Percentiles rank a stretch among this genome's conserved stretches.
Conservation (phyloP, 2,888 invertebrate species). For the Trissoscelio sp. region DNA sequence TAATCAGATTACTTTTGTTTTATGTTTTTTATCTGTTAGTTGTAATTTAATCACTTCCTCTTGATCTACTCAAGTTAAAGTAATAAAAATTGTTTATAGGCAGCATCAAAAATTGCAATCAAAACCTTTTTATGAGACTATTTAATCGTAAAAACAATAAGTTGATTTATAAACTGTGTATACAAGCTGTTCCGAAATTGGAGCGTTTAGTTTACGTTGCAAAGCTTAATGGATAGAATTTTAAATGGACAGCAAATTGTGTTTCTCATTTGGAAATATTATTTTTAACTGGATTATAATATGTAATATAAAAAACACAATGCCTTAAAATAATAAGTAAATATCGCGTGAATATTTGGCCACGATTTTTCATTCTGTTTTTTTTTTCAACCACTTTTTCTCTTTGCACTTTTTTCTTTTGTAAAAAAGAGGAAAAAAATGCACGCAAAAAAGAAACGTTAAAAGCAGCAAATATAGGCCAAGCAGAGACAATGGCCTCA, state of each 20-base stretch:
- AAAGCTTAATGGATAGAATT: too few relatives aligned
- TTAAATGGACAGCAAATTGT: too few relatives aligned
- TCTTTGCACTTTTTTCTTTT: slow-evolving; percentile 5
- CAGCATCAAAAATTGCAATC: not conserved
- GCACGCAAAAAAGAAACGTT: slow-evolving; percentile 7
- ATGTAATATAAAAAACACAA: too few relatives aligned
- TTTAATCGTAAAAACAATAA: slow-evolving; percentile 3
- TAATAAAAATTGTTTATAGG: slow-evolving; percentile 3
- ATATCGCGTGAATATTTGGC: slow-evolving; percentile 20
- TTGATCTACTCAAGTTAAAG: too few relatives aligned
- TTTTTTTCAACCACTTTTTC: slow-evolving; percentile 12
- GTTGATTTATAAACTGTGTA: slow-evolving; percentile 14
- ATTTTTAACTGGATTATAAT: too few relatives aligned
- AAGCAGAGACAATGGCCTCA: slow-evolving; percentile 47
- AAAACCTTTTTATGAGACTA: not conserved
- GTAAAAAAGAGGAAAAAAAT: slow-evolving; percentile 12
- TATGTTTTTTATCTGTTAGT: too few relatives aligned
- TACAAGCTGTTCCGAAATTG: too few relatives aligned
- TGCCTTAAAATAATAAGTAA: slow-evolving; percentile 17
- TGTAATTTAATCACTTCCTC: too few relatives aligned
- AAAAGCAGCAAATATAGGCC: slow-evolving; percentile 47
- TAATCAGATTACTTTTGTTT: too few relatives aligned
- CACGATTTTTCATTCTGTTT: slow-evolving; percentile 36
- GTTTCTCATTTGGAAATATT: too few relatives aligned
- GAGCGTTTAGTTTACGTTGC: too few relatives aligned